Percentiles rank a stretch among this genome's conserved stretches.
Evolutionary conservation across 1,140 invertebrate genomes (phyloP).

Genomic region (Amyelois transitella): DNA sequence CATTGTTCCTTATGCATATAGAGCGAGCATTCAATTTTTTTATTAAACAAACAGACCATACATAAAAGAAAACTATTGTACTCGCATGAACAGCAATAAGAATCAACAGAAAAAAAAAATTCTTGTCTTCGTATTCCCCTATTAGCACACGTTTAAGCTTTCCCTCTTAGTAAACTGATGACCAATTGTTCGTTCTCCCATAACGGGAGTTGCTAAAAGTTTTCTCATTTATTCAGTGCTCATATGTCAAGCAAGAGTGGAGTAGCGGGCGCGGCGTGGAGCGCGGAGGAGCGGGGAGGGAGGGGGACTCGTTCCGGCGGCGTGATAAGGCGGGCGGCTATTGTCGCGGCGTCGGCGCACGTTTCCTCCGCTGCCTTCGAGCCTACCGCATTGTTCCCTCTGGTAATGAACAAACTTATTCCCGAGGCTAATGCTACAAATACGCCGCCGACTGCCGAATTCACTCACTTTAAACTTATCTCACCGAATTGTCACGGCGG

Average conservation of each 20-base stretch:
- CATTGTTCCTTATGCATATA: too few relatives aligned
- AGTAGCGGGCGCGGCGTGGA: slow-evolving; percentile 25
- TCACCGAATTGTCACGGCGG: slow-evolving; percentile 44
- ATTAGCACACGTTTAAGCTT: slow-evolving; percentile 45
- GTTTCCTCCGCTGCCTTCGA: slow-evolving; percentile 65
- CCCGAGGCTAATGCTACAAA: slow-evolving; percentile 59
- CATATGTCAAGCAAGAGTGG: slow-evolving; percentile 50
- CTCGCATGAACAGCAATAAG: slow-evolving; percentile 15
- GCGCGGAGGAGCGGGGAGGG: slow-evolving; percentile 10
- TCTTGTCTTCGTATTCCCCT: slow-evolving; percentile 24
- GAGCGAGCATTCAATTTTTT: too few relatives aligned
- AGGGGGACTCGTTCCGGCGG: slow-evolving; percentile 52
- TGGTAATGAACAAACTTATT: slow-evolving; percentile 72
- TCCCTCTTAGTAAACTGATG: slow-evolving; percentile 47
- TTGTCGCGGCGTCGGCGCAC: slow-evolving; percentile 68
- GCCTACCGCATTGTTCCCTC: slow-evolving; percentile 61
- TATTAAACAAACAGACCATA: not conserved
- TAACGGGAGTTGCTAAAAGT: slow-evolving; percentile 60
- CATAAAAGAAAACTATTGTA: too few relatives aligned
- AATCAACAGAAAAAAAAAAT: slow-evolving; percentile 19
- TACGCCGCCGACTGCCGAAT: slow-evolving; percentile 46
- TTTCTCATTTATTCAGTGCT: slow-evolving; percentile 71
- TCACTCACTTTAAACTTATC: slow-evolving; percentile 53
- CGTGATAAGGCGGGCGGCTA: slow-evolving; percentile 60
- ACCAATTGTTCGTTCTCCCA: slow-evolving; percentile 67